Evolutionary conservation across 2,113 vertebrate genomes (phyloP).

Genomic region (Polypterus senegalus): DNA sequence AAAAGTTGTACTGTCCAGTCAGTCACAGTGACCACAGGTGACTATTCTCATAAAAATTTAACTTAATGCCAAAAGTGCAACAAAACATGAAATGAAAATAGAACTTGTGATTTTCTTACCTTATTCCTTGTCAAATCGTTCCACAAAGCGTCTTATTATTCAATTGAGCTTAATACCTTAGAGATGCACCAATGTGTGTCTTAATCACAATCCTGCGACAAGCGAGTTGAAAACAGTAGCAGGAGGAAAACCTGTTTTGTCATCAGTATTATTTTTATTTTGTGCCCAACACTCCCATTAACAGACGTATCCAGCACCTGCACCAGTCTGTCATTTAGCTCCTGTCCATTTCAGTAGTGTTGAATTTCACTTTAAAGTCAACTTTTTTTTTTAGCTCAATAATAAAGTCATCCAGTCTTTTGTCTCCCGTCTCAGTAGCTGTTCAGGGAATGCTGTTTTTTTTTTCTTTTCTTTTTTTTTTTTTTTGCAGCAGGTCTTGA

Average conservation of each 20-base stretch:
- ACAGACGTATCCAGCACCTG: slow-evolving; percentile 40
- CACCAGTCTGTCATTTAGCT: slow-evolving; percentile 32
- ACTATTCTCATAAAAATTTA: too few relatives aligned
- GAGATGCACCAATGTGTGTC: neutral
- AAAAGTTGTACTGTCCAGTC: too few relatives aligned
- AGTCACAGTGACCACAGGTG: too few relatives aligned
- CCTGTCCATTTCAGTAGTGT: neutral
- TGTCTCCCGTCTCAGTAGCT: neutral
- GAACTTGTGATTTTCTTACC: too few relatives aligned
- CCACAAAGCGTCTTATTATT: too few relatives aligned
- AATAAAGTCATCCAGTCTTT: neutral
- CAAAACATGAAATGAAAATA: too few relatives aligned
- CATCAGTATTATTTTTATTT: neutral
- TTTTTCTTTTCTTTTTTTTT: too few relatives aligned
- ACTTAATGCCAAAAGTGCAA: too few relatives aligned
- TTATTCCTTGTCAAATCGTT: too few relatives aligned
- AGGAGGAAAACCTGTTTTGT: slow-evolving; percentile 1
- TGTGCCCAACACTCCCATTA: slow-evolving; percentile 3
- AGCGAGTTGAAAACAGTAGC: neutral
- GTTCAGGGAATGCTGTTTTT: neutral
- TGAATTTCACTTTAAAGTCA: neutral
- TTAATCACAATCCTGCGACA: neutral
- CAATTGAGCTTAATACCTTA: too few relatives aligned
- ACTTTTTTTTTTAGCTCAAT: neutral
- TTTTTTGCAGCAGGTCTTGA: neutral